phyloP scores from a whole-genome alignment of 2,888 invertebrate species.

The Tachina lurida region DNA sequence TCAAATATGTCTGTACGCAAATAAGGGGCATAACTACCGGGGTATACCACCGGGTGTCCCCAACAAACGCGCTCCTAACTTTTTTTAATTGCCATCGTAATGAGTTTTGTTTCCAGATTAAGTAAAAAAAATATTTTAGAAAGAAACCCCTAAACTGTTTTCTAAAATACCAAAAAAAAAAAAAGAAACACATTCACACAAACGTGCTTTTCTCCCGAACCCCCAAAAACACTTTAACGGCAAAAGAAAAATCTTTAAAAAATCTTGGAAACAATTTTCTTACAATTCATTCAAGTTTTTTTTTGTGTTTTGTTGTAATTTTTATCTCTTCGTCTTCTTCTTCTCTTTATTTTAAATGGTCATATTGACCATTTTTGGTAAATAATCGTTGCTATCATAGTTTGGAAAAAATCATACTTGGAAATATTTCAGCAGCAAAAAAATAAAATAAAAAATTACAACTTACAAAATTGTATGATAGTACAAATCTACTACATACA shows the following conservation, averaged over 20 bases:
- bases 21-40: too few relatives aligned
- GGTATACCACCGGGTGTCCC: too few relatives aligned
- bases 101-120: too few relatives aligned
- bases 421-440: constrained; percentile 33
- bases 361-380: constrained; percentile 78
- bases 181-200: neutral
- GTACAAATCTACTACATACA: constrained; percentile 49
- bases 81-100: too few relatives aligned
- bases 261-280: constrained; percentile 63
- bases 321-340: constrained; percentile 30
- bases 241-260: constrained; percentile 26
- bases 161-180: constrained; percentile 35
- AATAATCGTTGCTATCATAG: constrained; percentile 70
- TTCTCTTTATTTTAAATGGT: constrained; percentile 61
- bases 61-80: too few relatives aligned
- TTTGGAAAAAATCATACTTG: constrained; percentile 42
- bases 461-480: constrained; percentile 1
- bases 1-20: too few relatives aligned
- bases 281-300: constrained; percentile 69
- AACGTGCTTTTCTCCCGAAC: constrained; percentile 25
- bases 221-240: constrained; percentile 51
- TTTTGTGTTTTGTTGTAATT: constrained; percentile 41
- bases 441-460: neutral
- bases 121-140: too few relatives aligned
- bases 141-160: constrained; percentile 15